Conservation (phyloP, 2,113 vertebrate genomes). For the Jacana jacana region DNA sequence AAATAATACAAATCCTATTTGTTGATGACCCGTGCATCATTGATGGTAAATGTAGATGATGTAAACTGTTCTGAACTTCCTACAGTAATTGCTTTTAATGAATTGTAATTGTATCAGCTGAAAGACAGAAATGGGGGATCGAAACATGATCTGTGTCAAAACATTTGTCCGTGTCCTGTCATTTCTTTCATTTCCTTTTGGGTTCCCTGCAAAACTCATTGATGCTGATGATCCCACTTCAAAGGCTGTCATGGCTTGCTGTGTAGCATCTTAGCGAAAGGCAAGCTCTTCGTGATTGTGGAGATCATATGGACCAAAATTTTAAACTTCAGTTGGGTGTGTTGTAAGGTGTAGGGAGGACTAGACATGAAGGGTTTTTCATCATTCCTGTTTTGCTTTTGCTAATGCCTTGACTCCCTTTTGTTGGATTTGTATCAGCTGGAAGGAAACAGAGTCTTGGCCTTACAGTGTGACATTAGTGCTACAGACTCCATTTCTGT, state of each 20-base stretch:
- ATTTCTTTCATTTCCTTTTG: not conserved
- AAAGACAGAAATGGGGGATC: not conserved
- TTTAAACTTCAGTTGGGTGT: not conserved
- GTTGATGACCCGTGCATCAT: not conserved
- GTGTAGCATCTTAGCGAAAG: not conserved
- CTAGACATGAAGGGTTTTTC: not conserved
- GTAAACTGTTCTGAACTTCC: not conserved
- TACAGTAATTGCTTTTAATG: not conserved
- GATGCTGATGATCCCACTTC: not conserved
- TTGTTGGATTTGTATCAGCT: not conserved
- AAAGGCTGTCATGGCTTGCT: not conserved
- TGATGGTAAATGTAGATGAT: not conserved
- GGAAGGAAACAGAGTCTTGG: not conserved
- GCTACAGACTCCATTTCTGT: not conserved
- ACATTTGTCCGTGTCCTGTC: not conserved
- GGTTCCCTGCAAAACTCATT: not conserved
- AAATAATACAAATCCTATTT: not conserved
- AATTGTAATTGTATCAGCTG: not conserved
- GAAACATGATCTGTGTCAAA: not conserved
- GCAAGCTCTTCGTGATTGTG: not conserved
- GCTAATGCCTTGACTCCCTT: not conserved
- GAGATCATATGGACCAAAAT: accelerated
- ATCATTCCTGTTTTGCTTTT: not conserved
- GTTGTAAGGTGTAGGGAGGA: not conserved
- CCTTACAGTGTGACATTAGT: not conserved